Percentiles rank a stretch among this genome's conserved stretches.
Conservation (phyloP, 2,113 vertebrate species). For the Thymallus thymallus region DNA sequence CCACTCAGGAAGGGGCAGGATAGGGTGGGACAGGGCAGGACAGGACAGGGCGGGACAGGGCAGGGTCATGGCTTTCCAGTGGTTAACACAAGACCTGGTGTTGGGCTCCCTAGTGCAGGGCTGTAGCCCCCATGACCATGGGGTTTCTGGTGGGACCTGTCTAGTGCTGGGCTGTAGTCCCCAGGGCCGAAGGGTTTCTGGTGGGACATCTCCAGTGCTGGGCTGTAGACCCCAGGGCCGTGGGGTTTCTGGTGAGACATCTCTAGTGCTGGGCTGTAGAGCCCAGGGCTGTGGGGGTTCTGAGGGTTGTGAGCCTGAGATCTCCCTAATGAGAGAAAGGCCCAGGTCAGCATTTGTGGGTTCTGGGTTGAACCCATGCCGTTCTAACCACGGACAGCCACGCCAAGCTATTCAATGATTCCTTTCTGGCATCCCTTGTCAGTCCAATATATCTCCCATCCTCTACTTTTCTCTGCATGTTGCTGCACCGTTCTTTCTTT, state of each 20-base stretch:
- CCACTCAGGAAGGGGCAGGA: too few relatives aligned
- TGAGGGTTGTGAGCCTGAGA: conserved; percentile 57
- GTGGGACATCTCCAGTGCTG: conserved; percentile 9
- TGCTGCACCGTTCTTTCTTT: too few relatives aligned
- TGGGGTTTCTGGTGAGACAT: conserved; percentile 38
- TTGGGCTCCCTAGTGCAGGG: conserved; percentile 11
- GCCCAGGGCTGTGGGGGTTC: conserved; percentile 10
- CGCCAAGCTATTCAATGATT: conserved; percentile 75
- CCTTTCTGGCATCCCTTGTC: conserved; percentile 65
- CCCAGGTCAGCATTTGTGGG: conserved; percentile 75
- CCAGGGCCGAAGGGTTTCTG: conserved; percentile 30
- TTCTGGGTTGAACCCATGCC: conserved; percentile 71
- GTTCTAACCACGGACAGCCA: conserved; percentile 70
- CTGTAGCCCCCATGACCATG: conserved; percentile 14
- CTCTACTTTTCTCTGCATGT: too few relatives aligned
- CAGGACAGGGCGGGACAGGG: not conserved
- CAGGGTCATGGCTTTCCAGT: not conserved
- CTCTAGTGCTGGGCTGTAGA: conserved; percentile 28
- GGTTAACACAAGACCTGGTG: conserved; percentile 34
- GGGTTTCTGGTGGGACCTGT: conserved; percentile 36
- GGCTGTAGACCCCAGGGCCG: conserved; percentile 12
- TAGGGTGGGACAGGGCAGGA: not conserved
- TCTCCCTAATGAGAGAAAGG: conserved; percentile 73
- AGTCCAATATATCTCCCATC: too few relatives aligned
- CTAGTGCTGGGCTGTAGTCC: conserved; percentile 23